Base-by-base conservation (phyloP, 2,888 invertebrate species). In the Venusia cambrica region DNA sequence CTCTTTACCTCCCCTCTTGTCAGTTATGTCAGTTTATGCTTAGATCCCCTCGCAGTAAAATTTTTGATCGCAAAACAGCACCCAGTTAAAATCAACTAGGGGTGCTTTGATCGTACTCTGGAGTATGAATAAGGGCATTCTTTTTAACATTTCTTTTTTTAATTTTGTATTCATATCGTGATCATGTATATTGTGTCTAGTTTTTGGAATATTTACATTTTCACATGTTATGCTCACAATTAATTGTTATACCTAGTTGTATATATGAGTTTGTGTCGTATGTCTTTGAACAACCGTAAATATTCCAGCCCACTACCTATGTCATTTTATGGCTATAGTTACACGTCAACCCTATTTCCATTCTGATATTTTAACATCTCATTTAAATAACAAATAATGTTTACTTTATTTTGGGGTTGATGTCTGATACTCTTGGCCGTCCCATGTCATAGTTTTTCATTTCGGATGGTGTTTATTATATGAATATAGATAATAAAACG, bases 341-440 rank as follows among this genome's bases (percentile, higher is more conserved):
- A 49, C 51, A 54, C 48, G 56, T 61, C 63, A 61, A 36, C 44
- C 62, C 62, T 56, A 48, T 48, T 44, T 48, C 34, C 39, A 47
- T 54, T 49, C 42, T 50, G 34, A 45, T 48, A 53, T 57, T 64
- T 56, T 59, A 57, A 61, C 55, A 55, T 60, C 61, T 61, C 57
- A 71, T 72, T 68, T 63, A 48, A 67, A 69, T 64, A 57, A 58
- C 66, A 63, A 61, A 58, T 57, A 48, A 41, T 48, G 50, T 18
- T 15, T 29, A 24, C 10, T 34, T 39, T 32, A 26, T 44, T 40
- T 34, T 8, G 16, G 21, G 16, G 16, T 21, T 20, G 27, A 9
- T 34, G 19, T 10, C 7, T 33, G 31, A 26, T 27, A 14, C 5
- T 21, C 4, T 7, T 3, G n/a, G n/a, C n/a, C n/a, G n/a, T n/a